phyloP scores from a whole-genome alignment of 2,888 invertebrate genomes.

The Drosophila emarginata region DNA sequence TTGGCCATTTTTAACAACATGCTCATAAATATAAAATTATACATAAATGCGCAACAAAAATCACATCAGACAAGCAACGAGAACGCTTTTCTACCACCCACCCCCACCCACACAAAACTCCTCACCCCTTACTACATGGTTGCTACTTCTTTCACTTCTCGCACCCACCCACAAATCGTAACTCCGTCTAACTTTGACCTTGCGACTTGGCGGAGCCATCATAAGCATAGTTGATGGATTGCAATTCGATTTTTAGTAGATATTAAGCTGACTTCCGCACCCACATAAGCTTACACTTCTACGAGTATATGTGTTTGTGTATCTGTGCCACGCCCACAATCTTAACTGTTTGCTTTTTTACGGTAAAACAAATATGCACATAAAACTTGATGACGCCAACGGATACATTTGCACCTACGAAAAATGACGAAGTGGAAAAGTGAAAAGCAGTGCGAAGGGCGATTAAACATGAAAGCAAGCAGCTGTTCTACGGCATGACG shows the following conservation, averaged over 20 bases:
- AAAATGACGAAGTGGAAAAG: neutral
- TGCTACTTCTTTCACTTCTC: too few species aligned
- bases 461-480: constrained; percentile 34
- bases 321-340: constrained; percentile 27
- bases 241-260: constrained; percentile 75
- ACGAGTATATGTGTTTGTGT: constrained; percentile 31
- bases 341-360: constrained; percentile 39
- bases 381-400: constrained; percentile 61
- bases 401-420: constrained; percentile 51
- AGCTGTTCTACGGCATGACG: constrained; percentile 39
- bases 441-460: constrained; percentile 8
- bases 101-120: neutral
- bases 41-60: constrained; percentile 72
- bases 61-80: constrained; percentile 58
- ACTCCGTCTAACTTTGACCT: constrained; percentile 33
- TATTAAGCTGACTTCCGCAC: constrained; percentile 59
- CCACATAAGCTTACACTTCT: too few species aligned
- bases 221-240: constrained; percentile 68
- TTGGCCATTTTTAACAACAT: constrained; percentile 63
- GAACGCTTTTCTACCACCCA: neutral
- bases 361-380: constrained; percentile 63
- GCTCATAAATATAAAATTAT: constrained; percentile 73
- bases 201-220: constrained; percentile 41
- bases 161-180: neutral
- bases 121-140: too few species aligned